Evolutionary conservation across 2,888 invertebrate species (phyloP).

Genomic region (Heliconius cydno): DNA sequence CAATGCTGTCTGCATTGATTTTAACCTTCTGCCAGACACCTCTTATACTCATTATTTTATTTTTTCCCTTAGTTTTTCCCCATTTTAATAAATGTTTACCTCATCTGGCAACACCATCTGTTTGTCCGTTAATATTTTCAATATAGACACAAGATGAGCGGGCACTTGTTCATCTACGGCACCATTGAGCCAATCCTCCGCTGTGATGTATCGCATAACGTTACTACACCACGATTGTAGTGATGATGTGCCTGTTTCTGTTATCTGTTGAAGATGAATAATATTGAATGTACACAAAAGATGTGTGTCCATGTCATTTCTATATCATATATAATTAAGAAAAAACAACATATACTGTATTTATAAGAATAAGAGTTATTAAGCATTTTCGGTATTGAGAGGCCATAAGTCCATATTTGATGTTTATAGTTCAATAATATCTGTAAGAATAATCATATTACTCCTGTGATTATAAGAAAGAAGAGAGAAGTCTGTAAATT

Average conservation of each 20-base stretch:
- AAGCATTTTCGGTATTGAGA: no score
- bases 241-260: slow-evolving; percentile 53
- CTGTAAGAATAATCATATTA: no score
- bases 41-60: no score
- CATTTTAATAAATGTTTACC: slow-evolving; percentile 33
- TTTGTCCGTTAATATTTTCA: slow-evolving; percentile 62
- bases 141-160: slow-evolving; percentile 58
- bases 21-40: no score
- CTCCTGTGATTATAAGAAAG: no score
- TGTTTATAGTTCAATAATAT: no score
- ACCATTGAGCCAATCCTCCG: slow-evolving; percentile 55
- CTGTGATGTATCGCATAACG: slow-evolving; percentile 48
- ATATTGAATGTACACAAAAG: not conserved
- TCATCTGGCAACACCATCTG: slow-evolving; percentile 53
- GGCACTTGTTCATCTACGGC: slow-evolving; percentile 49
- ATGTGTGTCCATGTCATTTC: not conserved
- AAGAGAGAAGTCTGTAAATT: no score
- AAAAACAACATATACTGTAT: not conserved
- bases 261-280: slow-evolving; percentile 49
- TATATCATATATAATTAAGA: not conserved
- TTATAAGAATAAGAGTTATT: no score
- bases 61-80: no score
- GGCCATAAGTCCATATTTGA: no score
- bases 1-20: no score
- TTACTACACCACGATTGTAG: slow-evolving; percentile 59